phyloP scores from a whole-genome alignment of 2,113 vertebrate species.

The Lepus timidus region DNA sequence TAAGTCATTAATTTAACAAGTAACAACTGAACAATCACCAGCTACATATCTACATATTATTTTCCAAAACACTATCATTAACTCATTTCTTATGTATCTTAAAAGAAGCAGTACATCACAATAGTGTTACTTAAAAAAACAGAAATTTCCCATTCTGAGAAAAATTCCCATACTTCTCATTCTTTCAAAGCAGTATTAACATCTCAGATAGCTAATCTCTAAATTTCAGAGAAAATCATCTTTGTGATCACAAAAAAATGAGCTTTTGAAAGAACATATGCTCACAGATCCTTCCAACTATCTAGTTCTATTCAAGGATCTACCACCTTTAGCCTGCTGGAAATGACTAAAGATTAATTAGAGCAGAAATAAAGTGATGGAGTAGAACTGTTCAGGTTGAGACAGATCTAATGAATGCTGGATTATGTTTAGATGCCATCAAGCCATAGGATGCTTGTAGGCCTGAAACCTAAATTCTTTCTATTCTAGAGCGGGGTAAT shows the following conservation, averaged over 20 bases:
- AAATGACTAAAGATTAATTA: constrained; percentile 66
- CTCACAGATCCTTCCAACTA: constrained; percentile 45
- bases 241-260: constrained; percentile 10
- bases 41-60: background rate
- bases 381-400: constrained; percentile 23
- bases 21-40: background rate
- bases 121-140: background rate
- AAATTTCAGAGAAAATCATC: constrained; percentile 44
- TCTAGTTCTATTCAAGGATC: constrained; percentile 50
- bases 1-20: constrained; percentile 25
- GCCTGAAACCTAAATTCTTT: constrained; percentile 19
- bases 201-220: background rate
- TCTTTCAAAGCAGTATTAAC: constrained; percentile 45
- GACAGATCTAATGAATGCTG: background rate
- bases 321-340: background rate
- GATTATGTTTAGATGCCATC: background rate
- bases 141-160: background rate
- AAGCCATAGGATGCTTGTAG: background rate
- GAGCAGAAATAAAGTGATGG: constrained; percentile 70
- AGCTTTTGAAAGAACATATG: constrained; percentile 55
- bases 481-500: background rate
- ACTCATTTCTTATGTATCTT: constrained; percentile 42
- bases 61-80: constrained; percentile 43
- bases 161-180: background rate
- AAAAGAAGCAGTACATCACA: constrained; percentile 28